A percentile compares a stretch with the other conserved stretches of the same genome.
phyloP scores from a whole-genome alignment of 1,140 invertebrate genomes.

The Drosophila tropicalis region DNA sequence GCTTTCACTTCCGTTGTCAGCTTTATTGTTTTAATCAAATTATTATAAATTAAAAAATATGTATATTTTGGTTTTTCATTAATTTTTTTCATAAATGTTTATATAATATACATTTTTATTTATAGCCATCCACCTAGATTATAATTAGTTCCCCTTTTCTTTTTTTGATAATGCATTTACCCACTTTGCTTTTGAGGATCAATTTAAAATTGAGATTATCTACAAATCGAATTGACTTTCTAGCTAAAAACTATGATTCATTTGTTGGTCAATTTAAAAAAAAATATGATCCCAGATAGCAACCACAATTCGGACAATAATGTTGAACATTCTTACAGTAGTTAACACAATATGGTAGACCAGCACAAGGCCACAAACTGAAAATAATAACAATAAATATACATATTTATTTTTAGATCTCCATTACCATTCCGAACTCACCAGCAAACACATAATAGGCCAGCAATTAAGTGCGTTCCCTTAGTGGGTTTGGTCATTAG shows the following conservation, averaged over 20 bases:
- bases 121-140: no score
- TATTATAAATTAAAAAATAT: no score
- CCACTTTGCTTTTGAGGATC: neutral
- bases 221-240: neutral
- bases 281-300: conserved; percentile 85
- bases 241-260: neutral
- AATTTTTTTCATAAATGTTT: no score
- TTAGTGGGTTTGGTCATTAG: conserved; percentile 84
- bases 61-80: no score
- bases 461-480: conserved; percentile 86
- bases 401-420: no score
- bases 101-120: no score
- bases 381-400: neutral
- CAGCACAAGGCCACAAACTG: conserved; percentile 87
- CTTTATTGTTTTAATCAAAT: no score
- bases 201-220: neutral
- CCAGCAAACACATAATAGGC: conserved; percentile 84
- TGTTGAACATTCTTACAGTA: conserved; percentile 87
- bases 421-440: conserved; percentile 18
- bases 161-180: neutral
- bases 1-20: no score
- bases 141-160: neutral
- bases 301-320: conserved; percentile 87
- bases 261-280: conserved; percentile 1
- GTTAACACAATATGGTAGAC: conserved; percentile 87